Percentiles rank a stretch among this genome's conserved stretches.
Conservation (phyloP, 1,140 invertebrate species). For the Chlorops oryzae region DNA sequence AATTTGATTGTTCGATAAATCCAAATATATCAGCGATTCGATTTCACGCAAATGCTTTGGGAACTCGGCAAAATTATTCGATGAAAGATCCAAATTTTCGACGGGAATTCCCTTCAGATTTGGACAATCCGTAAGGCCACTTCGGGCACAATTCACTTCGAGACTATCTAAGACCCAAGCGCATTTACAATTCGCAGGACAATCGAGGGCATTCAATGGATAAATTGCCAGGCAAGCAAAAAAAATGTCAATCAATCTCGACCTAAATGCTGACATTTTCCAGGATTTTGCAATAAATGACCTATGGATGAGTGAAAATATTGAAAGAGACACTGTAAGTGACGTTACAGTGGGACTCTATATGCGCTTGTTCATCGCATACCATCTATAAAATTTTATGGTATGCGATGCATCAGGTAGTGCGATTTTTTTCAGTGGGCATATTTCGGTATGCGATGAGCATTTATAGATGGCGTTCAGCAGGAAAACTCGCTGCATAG, state of each 20-base stretch:
- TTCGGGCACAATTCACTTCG: conserved; percentile 47
- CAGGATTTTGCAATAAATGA: too few species aligned
- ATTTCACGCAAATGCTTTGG: conserved; percentile 48
- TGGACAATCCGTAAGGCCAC: conserved; percentile 46
- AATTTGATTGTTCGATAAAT: conserved; percentile 54
- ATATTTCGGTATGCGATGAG: too few species aligned
- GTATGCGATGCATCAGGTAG: too few species aligned
- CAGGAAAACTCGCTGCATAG: too few species aligned
- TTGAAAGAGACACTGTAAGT: too few species aligned
- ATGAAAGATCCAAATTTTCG: conserved; percentile 50
- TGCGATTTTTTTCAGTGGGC: too few species aligned
- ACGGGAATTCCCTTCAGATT: conserved; percentile 48
- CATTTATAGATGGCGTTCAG: too few species aligned
- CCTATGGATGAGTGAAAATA: too few species aligned
- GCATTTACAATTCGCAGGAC: conserved; percentile 41
- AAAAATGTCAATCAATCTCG: neutral
- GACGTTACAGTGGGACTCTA: too few species aligned
- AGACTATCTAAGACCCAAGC: conserved; percentile 36
- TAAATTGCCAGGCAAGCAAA: neutral
- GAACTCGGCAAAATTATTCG: conserved; percentile 51
- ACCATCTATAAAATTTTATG: too few species aligned
- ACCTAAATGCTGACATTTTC: too few species aligned
- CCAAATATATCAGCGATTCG: conserved; percentile 50
- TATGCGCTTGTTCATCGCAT: too few species aligned
- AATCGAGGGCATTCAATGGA: conserved; percentile 21